Evolutionary conservation across 2,113 vertebrate species (phyloP).

Genomic region (Neodontobutis hainanensis): DNA sequence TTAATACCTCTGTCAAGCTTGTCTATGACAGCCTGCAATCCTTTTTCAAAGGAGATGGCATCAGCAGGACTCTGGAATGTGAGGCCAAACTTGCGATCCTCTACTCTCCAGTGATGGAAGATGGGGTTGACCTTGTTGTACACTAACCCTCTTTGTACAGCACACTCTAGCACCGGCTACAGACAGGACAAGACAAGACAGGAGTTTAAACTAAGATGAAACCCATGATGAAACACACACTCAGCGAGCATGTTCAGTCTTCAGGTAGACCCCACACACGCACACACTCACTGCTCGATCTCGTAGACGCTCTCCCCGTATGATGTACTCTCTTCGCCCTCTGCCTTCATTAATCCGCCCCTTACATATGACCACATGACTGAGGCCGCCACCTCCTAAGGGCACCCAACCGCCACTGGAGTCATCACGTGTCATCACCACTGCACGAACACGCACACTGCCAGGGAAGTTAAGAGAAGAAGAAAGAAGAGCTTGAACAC

Average conservation of each 20-base stretch:
- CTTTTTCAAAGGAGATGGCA: constrained; percentile 88
- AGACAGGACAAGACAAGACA: constrained; percentile 29
- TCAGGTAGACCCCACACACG: constrained; percentile 68
- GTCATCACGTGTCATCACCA: constrained; percentile 96
- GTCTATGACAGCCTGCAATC: constrained; percentile 85
- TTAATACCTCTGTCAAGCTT: constrained; percentile 85
- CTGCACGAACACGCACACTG: constrained; percentile 90
- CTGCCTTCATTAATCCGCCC: constrained; percentile 84
- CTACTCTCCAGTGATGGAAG: constrained; percentile 93
- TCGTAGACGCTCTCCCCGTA: constrained; percentile 89
- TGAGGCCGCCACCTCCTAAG: constrained; percentile 90
- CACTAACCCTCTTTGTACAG: constrained; percentile 85
- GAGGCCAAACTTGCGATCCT: constrained; percentile 89
- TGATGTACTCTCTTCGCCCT: constrained; percentile 85
- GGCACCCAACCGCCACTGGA: constrained; percentile 94
- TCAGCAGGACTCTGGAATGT: constrained; percentile 92
- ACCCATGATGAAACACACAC: background rate
- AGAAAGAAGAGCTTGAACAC: constrained; percentile 44
- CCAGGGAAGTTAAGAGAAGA: constrained; percentile 50
- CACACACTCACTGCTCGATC: constrained; percentile 90
- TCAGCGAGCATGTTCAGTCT: constrained; percentile 28
- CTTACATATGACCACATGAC: constrained; percentile 89
- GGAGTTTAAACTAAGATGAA: background rate
- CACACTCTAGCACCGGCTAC: constrained; percentile 88
- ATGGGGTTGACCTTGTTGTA: constrained; percentile 96